A percentile compares a stretch with the other conserved stretches of the same genome.
phyloP scores from a whole-genome alignment of 2,888 invertebrate genomes.

The Noctua fimbriata region DNA sequence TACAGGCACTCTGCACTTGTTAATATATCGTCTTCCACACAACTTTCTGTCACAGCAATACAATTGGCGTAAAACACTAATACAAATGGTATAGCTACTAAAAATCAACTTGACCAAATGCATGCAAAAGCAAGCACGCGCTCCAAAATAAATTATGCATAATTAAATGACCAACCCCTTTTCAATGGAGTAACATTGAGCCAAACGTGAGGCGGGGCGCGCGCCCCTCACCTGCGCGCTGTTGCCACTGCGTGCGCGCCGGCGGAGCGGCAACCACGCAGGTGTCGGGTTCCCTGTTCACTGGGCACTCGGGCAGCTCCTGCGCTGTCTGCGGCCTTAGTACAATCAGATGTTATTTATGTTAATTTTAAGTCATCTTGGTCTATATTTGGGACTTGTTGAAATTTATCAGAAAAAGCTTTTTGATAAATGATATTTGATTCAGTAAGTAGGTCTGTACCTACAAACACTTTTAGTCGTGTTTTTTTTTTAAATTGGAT shows the following conservation, averaged over 20 bases:
- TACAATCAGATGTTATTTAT: slow-evolving; percentile 28
- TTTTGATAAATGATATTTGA: background rate
- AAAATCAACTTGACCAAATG: slow-evolving; percentile 7
- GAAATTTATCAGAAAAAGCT: background rate
- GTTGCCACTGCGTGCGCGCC: slow-evolving; percentile 68
- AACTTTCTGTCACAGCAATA: background rate
- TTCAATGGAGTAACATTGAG: slow-evolving; percentile 27
- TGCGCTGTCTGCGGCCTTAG: slow-evolving; percentile 44
- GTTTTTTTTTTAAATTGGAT: background rate
- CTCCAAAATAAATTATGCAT: slow-evolving; percentile 5
- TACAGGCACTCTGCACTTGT: background rate
- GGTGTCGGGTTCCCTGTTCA: slow-evolving; percentile 57
- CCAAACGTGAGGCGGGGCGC: slow-evolving; percentile 50
- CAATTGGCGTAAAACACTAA: background rate
- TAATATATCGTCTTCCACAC: background rate
- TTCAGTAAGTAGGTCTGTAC: background rate
- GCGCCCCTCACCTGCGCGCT: slow-evolving; percentile 65
- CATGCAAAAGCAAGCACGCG: slow-evolving; percentile 37
- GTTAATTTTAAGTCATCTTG: slow-evolving; percentile 18
- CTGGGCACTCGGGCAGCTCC: slow-evolving; percentile 33
- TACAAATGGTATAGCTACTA: slow-evolving; percentile 3
- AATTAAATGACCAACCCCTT: slow-evolving; percentile 50
- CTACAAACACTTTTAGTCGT: background rate
- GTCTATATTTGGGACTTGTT: slow-evolving; percentile 1
- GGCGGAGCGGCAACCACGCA: slow-evolving; percentile 71